phyloP scores from a whole-genome alignment of 2,888 invertebrate genomes.

The Pecten maximus region DNA sequence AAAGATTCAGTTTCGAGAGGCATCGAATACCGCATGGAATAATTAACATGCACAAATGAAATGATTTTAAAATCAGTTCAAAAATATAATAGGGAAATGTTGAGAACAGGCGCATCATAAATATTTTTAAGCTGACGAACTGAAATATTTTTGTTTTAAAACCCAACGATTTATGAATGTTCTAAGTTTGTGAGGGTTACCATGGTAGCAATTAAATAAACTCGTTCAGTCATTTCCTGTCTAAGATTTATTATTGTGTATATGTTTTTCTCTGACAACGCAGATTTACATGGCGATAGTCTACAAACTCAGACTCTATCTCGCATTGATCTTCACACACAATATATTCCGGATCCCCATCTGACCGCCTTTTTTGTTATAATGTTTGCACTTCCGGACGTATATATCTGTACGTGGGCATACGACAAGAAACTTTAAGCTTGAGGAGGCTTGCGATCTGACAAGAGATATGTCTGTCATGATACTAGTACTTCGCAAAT shows the following conservation, averaged over 20 bases:
- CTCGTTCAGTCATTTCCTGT: background rate
- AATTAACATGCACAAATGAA: background rate
- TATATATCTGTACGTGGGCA: background rate
- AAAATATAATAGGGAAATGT: background rate
- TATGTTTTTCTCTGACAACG: background rate
- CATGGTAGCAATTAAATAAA: background rate
- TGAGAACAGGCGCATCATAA: background rate
- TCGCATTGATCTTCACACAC: background rate
- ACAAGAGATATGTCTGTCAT: background rate
- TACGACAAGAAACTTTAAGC: background rate
- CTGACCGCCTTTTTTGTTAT: background rate
- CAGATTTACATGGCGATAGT: background rate
- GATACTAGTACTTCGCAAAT: background rate
- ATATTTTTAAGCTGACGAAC: background rate
- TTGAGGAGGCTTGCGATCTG: background rate
- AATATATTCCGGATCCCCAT: background rate
- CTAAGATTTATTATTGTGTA: background rate
- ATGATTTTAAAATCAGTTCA: background rate
- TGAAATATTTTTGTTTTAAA: background rate
- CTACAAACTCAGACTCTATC: background rate
- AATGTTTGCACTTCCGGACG: background rate
- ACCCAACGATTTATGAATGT: background rate
- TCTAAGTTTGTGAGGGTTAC: background rate
- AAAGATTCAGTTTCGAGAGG: too few species aligned
- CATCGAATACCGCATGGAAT: too few species aligned